A percentile compares a stretch with the other conserved stretches of the same genome.
phyloP scores from a whole-genome alignment of 2,113 vertebrate species.

The Fulica atra region DNA sequence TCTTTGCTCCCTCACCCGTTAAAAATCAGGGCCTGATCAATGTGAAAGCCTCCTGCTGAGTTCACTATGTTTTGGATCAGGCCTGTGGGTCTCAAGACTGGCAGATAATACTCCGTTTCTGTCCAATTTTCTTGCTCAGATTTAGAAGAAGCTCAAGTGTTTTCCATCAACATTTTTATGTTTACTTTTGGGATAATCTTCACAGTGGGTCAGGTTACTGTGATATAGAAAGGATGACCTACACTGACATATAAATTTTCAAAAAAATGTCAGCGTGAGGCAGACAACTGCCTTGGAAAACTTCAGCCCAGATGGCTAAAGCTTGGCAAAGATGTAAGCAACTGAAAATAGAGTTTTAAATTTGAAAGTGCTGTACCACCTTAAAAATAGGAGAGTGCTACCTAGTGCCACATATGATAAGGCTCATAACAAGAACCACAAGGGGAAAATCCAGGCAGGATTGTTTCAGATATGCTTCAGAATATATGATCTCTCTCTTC shows the following conservation, averaged over 20 bases:
- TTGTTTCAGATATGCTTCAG: not conserved
- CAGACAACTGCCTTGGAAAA: constrained; percentile 3
- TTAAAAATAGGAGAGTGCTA: not conserved
- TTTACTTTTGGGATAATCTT: constrained; percentile 16
- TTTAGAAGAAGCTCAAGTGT: constrained; percentile 1
- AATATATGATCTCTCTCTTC: not conserved
- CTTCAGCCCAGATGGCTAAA: constrained; percentile 15
- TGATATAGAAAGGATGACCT: constrained; percentile 27
- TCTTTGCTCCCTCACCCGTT: not conserved
- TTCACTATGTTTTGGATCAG: constrained; percentile 12
- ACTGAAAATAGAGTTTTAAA: not conserved
- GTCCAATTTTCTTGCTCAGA: constrained; percentile 4
- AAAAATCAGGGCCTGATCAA: constrained; percentile 35
- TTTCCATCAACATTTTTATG: constrained; percentile 33
- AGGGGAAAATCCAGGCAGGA: not conserved
- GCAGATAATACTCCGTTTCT: not conserved
- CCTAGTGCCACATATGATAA: not conserved
- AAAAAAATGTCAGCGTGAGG: not conserved
- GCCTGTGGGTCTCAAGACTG: not conserved
- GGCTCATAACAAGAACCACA: not conserved
- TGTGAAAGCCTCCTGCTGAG: constrained; percentile 17
- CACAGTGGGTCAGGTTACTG: not conserved
- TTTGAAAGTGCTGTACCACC: not conserved
- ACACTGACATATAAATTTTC: not conserved
- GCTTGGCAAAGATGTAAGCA: not conserved